Percentiles rank a stretch among this genome's conserved stretches.
Conservation (phyloP, 2,113 vertebrate genomes). For the Takifugu flavidus region DNA sequence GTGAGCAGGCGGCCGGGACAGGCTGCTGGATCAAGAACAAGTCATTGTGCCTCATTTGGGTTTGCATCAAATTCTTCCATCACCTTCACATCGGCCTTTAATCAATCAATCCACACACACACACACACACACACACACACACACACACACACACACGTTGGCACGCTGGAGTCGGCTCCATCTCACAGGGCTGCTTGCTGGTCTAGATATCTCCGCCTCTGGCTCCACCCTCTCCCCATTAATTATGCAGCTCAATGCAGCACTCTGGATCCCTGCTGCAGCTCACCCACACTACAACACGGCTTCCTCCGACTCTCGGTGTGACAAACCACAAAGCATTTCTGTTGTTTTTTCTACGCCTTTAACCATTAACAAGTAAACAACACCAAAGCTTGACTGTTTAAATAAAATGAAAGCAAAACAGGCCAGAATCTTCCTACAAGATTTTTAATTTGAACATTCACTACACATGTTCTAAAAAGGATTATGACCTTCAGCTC, state of each 20-base stretch:
- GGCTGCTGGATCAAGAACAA: conserved; percentile 12
- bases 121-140: not conserved
- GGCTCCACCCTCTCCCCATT: conserved; percentile 69
- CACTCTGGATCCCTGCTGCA: conserved; percentile 72
- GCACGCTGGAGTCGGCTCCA: conserved; percentile 4
- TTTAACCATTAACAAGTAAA: not conserved
- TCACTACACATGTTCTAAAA: too few relatives aligned
- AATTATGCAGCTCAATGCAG: conserved; percentile 81
- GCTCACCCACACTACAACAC: conserved; percentile 63
- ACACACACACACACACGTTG: not conserved
- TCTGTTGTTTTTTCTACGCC: conserved; percentile 11
- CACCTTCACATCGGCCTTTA: not conserved
- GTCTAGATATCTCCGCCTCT: conserved; percentile 51
- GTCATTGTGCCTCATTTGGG: too few relatives aligned
- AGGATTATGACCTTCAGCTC: conserved; percentile 17
- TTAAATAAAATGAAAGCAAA: too few relatives aligned
- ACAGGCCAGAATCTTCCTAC: too few relatives aligned
- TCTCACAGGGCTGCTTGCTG: conserved; percentile 22
- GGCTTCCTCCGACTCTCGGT: conserved; percentile 30
- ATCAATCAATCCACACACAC: not conserved
- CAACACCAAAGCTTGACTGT: too few relatives aligned
- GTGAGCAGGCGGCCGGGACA: conserved; percentile 37
- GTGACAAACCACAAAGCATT: conserved; percentile 11
- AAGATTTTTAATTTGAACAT: too few relatives aligned
- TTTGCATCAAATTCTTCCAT: not conserved